Evolutionary conservation across 2,888 invertebrate species (phyloP), one percentile per base, ranked within the genome.

Genomic region (Automeris io): DNA sequence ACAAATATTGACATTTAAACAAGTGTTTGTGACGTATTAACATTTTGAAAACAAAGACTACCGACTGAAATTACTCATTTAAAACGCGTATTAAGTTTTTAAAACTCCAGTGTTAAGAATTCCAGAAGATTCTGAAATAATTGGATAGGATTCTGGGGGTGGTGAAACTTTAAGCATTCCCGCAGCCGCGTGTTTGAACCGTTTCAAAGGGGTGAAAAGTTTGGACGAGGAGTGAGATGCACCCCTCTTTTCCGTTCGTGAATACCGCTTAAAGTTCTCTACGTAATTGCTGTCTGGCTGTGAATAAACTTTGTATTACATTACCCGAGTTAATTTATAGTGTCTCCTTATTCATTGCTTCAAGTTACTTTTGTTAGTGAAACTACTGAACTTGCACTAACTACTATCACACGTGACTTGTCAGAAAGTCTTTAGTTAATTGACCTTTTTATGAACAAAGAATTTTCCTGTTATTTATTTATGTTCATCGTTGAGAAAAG

Each of bases 241-340:
- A 57, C 45, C 60, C 69, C 69, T 65, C 68, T 72, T 74, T 69
- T 70, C 70, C 74, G 72, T 77, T 80, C 70, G 71, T 75, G 82
- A 85, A 83, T 77, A 74, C 78, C 72, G 77, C 73, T 78, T 74
- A 69, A 82, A 85, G 70, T 83, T 85, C 70, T 69, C 67, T 57
- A 57, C 73, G 72, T 82, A 83, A 85, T 85, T 86, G 78, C 80
- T 80, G 82, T 82, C 80, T 81, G 78, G 75, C 76, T 78, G 62
- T 59, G 74, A 81, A 75, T 82, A 79, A 85, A 83, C 75, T 80
- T 82, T 81, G 80, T 82, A 79, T 82, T 75, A 81, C 80, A 78
- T 80, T 82, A 83, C 73, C 68, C 68, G 64, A 77, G 66, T 78
- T 82, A 77, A 82, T 83, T 82, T 83, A 80, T 82, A 74, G 74